phyloP scores from a whole-genome alignment of 2,888 invertebrate genomes.

The Watsonalla binaria region DNA sequence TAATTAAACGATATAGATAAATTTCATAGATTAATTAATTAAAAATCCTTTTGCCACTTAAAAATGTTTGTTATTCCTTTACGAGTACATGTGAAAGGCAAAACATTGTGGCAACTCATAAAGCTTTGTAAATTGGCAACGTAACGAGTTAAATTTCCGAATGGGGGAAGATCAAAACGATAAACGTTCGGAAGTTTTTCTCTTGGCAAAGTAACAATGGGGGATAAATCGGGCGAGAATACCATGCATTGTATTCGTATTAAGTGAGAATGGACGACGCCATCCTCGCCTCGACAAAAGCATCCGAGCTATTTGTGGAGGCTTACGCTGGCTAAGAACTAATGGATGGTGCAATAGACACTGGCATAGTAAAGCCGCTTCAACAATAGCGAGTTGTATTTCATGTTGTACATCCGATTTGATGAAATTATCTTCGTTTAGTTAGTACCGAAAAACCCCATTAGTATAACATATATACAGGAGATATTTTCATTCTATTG shows the following conservation, averaged over 20 bases:
- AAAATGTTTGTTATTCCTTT: no score
- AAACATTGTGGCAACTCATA: not conserved
- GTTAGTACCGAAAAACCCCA: no score
- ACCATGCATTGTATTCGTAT: conserved; percentile 57
- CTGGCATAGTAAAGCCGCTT: not conserved
- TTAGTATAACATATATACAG: no score
- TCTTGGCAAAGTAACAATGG: conserved; percentile 45
- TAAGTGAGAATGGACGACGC: conserved; percentile 51
- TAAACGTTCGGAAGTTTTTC: conserved; percentile 43
- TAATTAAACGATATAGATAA: no score
- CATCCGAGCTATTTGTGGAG: conserved; percentile 31
- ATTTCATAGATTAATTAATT: no score
- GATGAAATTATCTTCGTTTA: no score
- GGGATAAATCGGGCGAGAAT: conserved; percentile 50
- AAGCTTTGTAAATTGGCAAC: conserved; percentile 16
- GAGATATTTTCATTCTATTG: no score
- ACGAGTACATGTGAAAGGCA: not conserved
- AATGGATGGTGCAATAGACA: conserved; percentile 10
- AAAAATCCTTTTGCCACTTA: no score
- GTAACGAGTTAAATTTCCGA: conserved; percentile 26
- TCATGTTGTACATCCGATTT: no score
- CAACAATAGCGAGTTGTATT: not conserved
- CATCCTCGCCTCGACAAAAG: conserved; percentile 41
- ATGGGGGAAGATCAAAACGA: conserved; percentile 21
- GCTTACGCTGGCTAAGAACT: conserved; percentile 10